Evolutionary conservation across 2,113 vertebrate genomes (phyloP), one percentile per base, ranked within the genome.

Genomic region (Haplochromis vanheusdeni): DNA sequence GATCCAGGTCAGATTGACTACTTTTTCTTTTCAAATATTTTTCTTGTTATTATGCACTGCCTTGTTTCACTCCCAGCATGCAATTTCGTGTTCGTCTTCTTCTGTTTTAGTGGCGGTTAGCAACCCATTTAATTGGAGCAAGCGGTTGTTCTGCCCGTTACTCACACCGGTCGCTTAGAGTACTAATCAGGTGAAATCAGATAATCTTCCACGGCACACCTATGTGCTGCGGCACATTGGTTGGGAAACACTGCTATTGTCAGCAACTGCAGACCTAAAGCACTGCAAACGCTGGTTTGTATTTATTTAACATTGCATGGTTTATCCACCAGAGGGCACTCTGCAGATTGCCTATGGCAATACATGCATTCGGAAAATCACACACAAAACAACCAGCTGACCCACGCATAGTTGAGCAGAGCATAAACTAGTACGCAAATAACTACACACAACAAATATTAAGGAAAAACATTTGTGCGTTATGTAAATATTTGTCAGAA

Each of bases 111-210:
- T 58, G 14, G 3, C 14, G 0, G 14, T 58, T 31, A 14, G 55
- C 55, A 58, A 58, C 55, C 5, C 55, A 58, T 58, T 58, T 31
- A 58, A 58, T 58, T 58, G 7, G 55, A 58, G 26, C 55, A 17
- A 31, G 2, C 1, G 7, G 55, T 0, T 31, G 55, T 58, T 0
- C 26, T 58, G 26, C 7, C 26, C 33, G 1, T 31, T 58, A 58
- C 55, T 31, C 55, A 58, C 2, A 7, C 45, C 14, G 14, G 4
- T 47, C 14, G 6, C 55, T 17, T 58, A 6, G 0, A 58, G 26
- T 17, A 58, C 56, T 16, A 58, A 58, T 31, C 56, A 31, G 26
- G 56, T 60, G 56, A 60, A 60, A 31, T 31, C 14, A 17, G 56
- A 60, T 60, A 17, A 60, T 60, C 56, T 60, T 60, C 56, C 14